Evolutionary conservation across 1,140 invertebrate genomes (phyloP).

Genomic region (Solenopsis fugax): DNA sequence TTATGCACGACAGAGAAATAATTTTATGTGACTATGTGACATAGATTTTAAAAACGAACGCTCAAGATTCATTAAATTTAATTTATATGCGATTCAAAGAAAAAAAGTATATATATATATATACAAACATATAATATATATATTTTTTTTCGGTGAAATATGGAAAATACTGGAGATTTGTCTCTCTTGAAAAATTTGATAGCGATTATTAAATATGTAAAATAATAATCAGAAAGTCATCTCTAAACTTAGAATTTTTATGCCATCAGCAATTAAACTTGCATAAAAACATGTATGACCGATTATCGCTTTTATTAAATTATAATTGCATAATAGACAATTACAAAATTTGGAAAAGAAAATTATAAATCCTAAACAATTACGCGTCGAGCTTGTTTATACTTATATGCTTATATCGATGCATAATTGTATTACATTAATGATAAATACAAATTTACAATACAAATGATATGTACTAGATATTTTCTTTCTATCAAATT

Average conservation of each 20-base stretch:
- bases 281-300: background rate
- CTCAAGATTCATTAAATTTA: background rate
- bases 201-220: background rate
- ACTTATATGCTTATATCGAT: background rate
- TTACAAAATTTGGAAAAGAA: background rate
- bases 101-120: background rate
- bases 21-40: background rate
- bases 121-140: background rate
- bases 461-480: background rate
- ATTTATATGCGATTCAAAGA: background rate
- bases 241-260: background rate
- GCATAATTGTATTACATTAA: background rate
- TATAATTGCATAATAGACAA: background rate
- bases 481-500: background rate
- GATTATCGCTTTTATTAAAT: constrained; percentile 16
- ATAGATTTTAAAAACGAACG: background rate
- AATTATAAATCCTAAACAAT: background rate
- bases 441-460: too few relatives aligned
- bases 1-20: background rate
- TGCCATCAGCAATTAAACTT: background rate
- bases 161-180: background rate
- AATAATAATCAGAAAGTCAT: background rate
- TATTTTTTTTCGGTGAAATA: constrained; percentile 4
- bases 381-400: background rate
- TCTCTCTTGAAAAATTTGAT: background rate